Evolutionary conservation across 1,140 invertebrate genomes (phyloP), one percentile per base, ranked within the genome.

Genomic region (Ostrea edulis): DNA sequence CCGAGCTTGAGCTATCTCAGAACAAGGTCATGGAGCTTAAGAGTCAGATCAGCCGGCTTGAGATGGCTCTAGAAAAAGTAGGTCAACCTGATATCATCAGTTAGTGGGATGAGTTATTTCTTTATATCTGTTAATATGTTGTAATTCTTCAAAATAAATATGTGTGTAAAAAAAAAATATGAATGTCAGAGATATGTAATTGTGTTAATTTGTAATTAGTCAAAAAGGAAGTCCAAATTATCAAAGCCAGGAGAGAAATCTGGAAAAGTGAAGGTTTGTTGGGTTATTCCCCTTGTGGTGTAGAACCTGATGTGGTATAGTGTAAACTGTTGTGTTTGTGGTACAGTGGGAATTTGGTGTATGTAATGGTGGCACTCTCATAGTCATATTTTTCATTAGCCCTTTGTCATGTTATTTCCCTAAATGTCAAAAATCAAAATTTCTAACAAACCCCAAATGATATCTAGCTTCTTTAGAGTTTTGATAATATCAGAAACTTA

Each of bases 41-140:
- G 25, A 87, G 86, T n/a, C 89, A 92, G 20, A 25, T 90, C 11
- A 86, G 85, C 22, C 89, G 88, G 65, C 87, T 94, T 25, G 92
- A 93, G 82, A 87, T 90, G 2, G 86, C 90, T 35, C 84, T 94
- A 4, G 93, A 94, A 83, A 93, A 94, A 91, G 93, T 94, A 62
- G 62, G 89, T 77, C 44, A 52, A 54, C 8, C 25, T 81, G n/a
- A 81, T 12, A 17, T 81, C 17, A 8, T 22, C 7, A 44, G 8
- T 25, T 22, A 81, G 0, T 17, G 25, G 0, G 12, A 29, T 35
- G 4, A 14, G 8, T 71, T 11, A 12, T 29, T 71, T 71, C 11
- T 44, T 44, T 71, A 29, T 71, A 35, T 71, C 65, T 71, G 68
- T 29, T 25, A 25, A 22, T 71, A 25, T 82, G n/a, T 82, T 82